These are phyloP conservation scores for Xylota segnis DNA, from an alignment of 2,888 invertebrate species.

Conservation along the genomic window DNA sequence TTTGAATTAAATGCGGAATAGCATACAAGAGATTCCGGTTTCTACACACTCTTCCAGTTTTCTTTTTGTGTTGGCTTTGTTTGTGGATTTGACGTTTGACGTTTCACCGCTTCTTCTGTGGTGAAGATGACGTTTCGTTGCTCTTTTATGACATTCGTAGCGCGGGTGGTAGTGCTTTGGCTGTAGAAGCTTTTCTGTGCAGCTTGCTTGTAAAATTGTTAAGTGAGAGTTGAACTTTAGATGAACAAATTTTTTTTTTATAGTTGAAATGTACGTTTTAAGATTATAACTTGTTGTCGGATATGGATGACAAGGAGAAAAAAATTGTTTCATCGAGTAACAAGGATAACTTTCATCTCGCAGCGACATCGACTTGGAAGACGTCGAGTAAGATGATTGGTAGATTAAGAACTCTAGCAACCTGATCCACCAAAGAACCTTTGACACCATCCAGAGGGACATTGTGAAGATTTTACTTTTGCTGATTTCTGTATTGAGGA, in stretches of 20 bases:
- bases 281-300: too few species aligned
- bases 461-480: too few species aligned
- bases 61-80: background rate
- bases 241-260: background rate
- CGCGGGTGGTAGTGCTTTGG: background rate
- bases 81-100: constrained; percentile 36
- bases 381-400: too few species aligned
- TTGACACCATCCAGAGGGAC: too few species aligned
- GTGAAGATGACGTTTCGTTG: constrained; percentile 19
- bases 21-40: constrained; percentile 16
- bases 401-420: too few species aligned
- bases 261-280: too few species aligned
- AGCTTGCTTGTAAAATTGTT: background rate
- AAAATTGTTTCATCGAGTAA: too few species aligned
- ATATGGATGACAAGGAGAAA: too few species aligned
- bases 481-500: too few species aligned
- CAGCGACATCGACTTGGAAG: too few species aligned
- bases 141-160: constrained; percentile 24
- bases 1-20: background rate
- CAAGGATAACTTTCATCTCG: too few species aligned
- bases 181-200: constrained; percentile 26
- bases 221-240: constrained; percentile 20
- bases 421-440: too few species aligned
- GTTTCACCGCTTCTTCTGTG: constrained; percentile 31
- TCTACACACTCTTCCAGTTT: constrained; percentile 7